Base-by-base conservation (phyloP, 2,888 invertebrate genomes). In the Orchestes rusci region DNA sequence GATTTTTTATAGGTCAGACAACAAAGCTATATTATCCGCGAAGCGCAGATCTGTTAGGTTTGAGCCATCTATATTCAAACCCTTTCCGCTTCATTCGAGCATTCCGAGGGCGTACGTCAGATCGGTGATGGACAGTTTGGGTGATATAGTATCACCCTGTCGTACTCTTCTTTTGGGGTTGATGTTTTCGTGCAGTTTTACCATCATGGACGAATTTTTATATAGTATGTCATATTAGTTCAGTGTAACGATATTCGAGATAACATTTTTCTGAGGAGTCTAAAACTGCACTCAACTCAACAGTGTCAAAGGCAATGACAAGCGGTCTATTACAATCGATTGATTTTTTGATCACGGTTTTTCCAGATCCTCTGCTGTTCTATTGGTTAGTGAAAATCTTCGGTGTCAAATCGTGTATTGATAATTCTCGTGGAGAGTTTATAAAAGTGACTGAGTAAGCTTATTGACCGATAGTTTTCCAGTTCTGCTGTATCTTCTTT, bases 291-390 rank as follows among this genome's bases (percentile, higher is more conserved):
- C 15, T 31, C 31, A 15, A 13, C 31, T 31, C 17, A 34, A 16
- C 17, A 12, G 34, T 34, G 34, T 30, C 34, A 3, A 34, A 34
- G 34, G 34, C 17, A 17, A 34, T 10, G 2, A 34, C 34, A 34
- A 16, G 17, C 15, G 2, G 37, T 37, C 37, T 37, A 16, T 48
- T 45, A 30, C 54, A 54, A 29, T 52, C 50, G 16, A 42, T 35
- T 10, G 34, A 27, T 20, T 54, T 54, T 39, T 54, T 41, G 16
- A 52, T 44, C 33, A 52, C 31, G 8, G 30, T 44, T 39, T 44
- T 47, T 16, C 27, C 39, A 28, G 33, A 51, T 44, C 10, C 39
- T 50, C n/a, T 43, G 50, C 35, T 51, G 50, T 41, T 53, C 53
- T 16, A 20, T 17, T 35, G 44, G 47, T 31, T 53, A 47, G 38